Base-by-base conservation (phyloP, 2,113 vertebrate species). In the Ctenomys sociabilis region DNA sequence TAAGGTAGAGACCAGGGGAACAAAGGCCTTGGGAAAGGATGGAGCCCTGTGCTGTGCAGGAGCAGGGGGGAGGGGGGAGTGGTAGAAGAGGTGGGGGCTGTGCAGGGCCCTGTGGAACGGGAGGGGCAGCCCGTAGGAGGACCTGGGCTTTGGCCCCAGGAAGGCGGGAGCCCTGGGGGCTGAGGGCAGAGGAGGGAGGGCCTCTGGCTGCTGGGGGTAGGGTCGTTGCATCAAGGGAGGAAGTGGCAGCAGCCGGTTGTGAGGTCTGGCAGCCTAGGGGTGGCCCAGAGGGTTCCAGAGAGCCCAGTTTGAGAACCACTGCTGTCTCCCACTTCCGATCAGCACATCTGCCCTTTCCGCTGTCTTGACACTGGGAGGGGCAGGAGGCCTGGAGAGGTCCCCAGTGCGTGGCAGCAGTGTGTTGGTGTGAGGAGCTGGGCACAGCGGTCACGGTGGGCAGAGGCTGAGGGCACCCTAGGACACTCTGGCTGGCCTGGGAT, bases 1-100 rank as follows among this genome's bases (percentile, higher is more conserved):
- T 54, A 85, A 32, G 49, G 1, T 2, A 13, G 75, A 66, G 24
- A 68, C 11, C 35, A 45, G 82, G 0, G 17, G 26, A 30, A 28
- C 88, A 89, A 83, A 85, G 90, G 86, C 70, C 94, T 72, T 75
- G 90, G 61, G 92, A 78, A 40, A 40, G 73, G 40, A 77, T 30
- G 40, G 73, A 45, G 40, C 72, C 72, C 24, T 6, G 35, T 28
- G 40, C 5, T 10, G 24, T 75, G 40, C 40, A 28, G 40, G 24
- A 43, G n/a, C 35, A 37, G 9, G 5, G n/a, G 24, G 73, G n/a
- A n/a, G n/a, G n/a, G n/a, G n/a, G n/a, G n/a, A n/a, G n/a, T n/a
- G n/a, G n/a, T n/a, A n/a, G n/a, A n/a, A n/a, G n/a, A n/a, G n/a
- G n/a, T n/a, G n/a, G n/a, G n/a, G 24, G 63, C 10, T 9, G 0